Evolutionary conservation across 2,113 vertebrate genomes (phyloP).

Genomic region (Salvelinus alpinus): DNA sequence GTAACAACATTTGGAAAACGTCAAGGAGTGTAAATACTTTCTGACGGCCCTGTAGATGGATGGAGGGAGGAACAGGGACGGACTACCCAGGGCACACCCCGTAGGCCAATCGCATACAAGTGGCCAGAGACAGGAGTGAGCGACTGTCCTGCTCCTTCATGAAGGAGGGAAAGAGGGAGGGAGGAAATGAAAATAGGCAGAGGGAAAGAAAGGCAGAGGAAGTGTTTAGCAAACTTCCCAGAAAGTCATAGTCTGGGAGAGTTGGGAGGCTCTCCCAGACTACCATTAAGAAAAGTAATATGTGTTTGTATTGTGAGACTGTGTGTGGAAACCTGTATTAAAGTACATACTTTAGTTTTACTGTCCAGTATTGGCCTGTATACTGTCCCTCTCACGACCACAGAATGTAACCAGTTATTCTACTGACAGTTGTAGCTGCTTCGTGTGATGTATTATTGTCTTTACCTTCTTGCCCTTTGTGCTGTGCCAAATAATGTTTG

Average conservation of each 20-base stretch:
- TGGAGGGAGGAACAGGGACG: no score
- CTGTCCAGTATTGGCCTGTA: not conserved
- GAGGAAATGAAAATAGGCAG: not conserved
- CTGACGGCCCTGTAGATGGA: no score
- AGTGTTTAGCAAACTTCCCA: not conserved
- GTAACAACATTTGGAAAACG: no score
- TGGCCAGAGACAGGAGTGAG: not conserved
- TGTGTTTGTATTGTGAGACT: not conserved
- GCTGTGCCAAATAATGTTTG: no score
- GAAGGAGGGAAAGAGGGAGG: not conserved
- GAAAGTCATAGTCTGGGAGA: slow-evolving; percentile 4
- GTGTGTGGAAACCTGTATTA: no score
- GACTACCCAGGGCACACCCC: not conserved
- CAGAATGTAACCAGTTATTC: not conserved
- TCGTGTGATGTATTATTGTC: no score
- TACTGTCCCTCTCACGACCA: not conserved
- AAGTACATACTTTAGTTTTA: no score
- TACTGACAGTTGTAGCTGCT: no score
- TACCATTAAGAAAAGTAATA: not conserved
- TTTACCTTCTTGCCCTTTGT: no score
- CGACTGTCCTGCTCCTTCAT: not conserved
- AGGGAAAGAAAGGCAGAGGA: not conserved
- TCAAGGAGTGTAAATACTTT: no score
- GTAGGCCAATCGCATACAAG: not conserved
- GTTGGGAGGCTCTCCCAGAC: not conserved